Evolutionary conservation across 2,113 vertebrate genomes (phyloP), one percentile per base, ranked within the genome.

Genomic region (Coracopsis vasa): DNA sequence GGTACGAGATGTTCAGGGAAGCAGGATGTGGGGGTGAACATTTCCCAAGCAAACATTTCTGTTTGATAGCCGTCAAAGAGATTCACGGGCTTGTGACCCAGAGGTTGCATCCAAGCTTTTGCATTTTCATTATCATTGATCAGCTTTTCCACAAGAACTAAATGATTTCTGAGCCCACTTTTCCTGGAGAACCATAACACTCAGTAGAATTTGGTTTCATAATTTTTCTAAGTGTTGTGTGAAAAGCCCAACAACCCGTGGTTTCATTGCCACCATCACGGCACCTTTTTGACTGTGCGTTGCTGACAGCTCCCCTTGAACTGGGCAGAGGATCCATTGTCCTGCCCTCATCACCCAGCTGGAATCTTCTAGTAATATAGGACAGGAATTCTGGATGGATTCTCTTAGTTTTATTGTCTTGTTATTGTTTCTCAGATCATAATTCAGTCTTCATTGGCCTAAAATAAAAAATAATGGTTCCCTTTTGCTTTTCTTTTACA

Each of bases 291-390:
- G 78, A 8, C 72, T 7, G 48, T 33, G 74, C 6, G 2, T 72
- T 94, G 93, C 94, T 96, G 93, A 91, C 95, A 95, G 94, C 87
- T 92, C 91, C 95, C 78, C 74, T 2, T 88, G 75, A 31, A 12
- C 41, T 66, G 88, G 48, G 44, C 56, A 64, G 50, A 6, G 47
- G 3, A 10, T 24, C 2, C 70, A 2, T 50, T 64, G 61, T 71
- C 48, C 45, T 74, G 77, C 45, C 67, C 1, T 25, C 2, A 2
- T 31, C 42, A 3, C 21, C 47, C 23, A 2, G 3, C 5, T 25
- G 51, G 86, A 13, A 70, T 78, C 45, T 0, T 13, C 50, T 39
- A 15, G 12, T 21, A 45, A 10, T 42, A 41, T 21, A 37, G 71
- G 44, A 7, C 24, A 60, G 61, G 21, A 44, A 70, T 80, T 88